Conservation (phyloP, 1,140 invertebrate genomes). For the Tetraneura akinire region DNA sequence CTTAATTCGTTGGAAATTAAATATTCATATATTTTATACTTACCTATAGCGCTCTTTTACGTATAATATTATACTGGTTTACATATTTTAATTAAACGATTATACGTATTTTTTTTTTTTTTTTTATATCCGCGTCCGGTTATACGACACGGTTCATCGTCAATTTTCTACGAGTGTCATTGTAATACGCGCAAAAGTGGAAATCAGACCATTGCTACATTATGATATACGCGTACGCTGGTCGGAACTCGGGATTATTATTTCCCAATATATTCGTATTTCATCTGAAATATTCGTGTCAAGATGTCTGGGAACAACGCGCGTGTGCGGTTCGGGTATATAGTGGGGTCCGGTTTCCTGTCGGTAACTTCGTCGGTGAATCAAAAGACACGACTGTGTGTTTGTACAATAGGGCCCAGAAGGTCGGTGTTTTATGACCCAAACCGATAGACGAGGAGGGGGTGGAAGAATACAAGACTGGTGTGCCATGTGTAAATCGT, state of each 20-base stretch:
- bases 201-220: too few relatives aligned
- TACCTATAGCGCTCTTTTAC: too few relatives aligned
- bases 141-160: neutral
- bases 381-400: constrained; percentile 36
- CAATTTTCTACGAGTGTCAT: neutral
- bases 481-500: constrained; percentile 45
- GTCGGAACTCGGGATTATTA: constrained; percentile 31
- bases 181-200: neutral
- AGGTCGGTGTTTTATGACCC: constrained; percentile 48
- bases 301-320: constrained; percentile 16
- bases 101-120: too few relatives aligned
- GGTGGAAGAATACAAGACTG: neutral
- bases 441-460: neutral
- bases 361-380: constrained; percentile 8
- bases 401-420: constrained; percentile 18
- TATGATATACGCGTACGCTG: neutral
- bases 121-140: neutral
- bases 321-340: neutral
- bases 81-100: too few relatives aligned
- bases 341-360: constrained; percentile 49
- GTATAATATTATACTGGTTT: too few relatives aligned
- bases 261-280: constrained; percentile 30
- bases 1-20: too few relatives aligned
- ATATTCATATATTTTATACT: too few relatives aligned
- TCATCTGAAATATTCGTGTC: constrained; percentile 20